Evolutionary conservation across 2,888 invertebrate genomes (phyloP), one percentile per base, ranked within the genome.

Genomic region (Pterobdella sp.): DNA sequence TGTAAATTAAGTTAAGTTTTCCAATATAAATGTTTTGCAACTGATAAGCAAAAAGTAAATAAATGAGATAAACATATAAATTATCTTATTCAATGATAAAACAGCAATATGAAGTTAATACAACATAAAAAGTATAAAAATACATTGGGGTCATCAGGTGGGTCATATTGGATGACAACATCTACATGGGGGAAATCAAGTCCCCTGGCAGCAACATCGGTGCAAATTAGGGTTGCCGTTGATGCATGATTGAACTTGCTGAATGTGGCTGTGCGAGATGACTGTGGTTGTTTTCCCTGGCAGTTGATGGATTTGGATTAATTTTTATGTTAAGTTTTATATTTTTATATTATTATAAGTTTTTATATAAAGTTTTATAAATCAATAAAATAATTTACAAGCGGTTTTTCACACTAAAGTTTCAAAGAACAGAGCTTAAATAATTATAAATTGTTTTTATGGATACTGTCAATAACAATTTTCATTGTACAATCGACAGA

Each of bases 211-310:
- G 97, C 98, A 0, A 98, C 98, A 84, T 98, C 97, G 0, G 98
- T 98, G 81, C 98, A 98, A 7, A 99, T 85, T 70, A 99, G 86
- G 79, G 92, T 96, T 0, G 95, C 94, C 35, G 89, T 87, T 77
- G 93, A 90, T 0, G 95, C 94, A 81, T 96, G 94, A 82, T 95
- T 95, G 86, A 98, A 99, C 85, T 95, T 91, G 86, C 94, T 96
- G 86, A 98, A 99, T 32, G 96, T 97, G 35, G 93, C 91, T 0
- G 88, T 88, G 67, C 98, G 90, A 84, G 96, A 94, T 95, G 31
- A 97, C 97, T 99, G 98, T 82, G 97, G 97, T 85, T 97, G 97
- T 83, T 95, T 96, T 29, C 98, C 97, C 95, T 96, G 83, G 7
- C 2, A 14, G 37, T n/a, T n/a, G n/a, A n/a, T n/a, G n/a, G n/a